phyloP scores from a whole-genome alignment of 2,888 invertebrate species.

The Xylota sylvarum region DNA sequence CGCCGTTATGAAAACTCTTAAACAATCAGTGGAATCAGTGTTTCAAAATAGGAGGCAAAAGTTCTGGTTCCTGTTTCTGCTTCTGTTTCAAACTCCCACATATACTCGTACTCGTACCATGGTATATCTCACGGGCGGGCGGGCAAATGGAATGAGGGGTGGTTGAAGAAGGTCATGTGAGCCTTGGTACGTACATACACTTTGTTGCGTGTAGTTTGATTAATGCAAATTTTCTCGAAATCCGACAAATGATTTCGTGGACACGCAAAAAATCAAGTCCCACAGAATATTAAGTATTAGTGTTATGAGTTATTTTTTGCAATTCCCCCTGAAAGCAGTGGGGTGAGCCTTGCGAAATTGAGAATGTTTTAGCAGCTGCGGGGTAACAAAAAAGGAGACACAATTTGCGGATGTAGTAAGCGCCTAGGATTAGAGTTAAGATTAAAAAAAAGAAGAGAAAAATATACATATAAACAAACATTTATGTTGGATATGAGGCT shows the following conservation, averaged over 20 bases:
- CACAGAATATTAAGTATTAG: constrained; percentile 57
- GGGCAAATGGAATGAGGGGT: too few relatives aligned
- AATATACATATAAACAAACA: constrained; percentile 11
- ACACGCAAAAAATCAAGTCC: constrained; percentile 82
- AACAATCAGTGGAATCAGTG: constrained; percentile 15
- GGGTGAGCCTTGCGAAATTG: constrained; percentile 25
- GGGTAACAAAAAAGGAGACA: constrained; percentile 14
- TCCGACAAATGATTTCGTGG: constrained; percentile 84
- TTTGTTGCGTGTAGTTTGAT: constrained; percentile 67
- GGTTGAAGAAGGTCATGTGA: constrained; percentile 39
- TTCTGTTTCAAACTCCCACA: neutral
- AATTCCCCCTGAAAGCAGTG: neutral
- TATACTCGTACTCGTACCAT: neutral
- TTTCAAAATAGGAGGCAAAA: neutral
- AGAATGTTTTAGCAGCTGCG: constrained; percentile 38
- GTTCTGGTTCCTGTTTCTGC: constrained; percentile 1
- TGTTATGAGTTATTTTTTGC: constrained; percentile 58
- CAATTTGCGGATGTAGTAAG: constrained; percentile 1
- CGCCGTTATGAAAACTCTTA: constrained; percentile 27
- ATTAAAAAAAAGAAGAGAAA: constrained; percentile 17
- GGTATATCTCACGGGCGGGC: neutral
- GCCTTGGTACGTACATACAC: constrained; percentile 18
- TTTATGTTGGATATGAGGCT: constrained; percentile 1
- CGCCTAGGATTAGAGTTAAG: constrained; percentile 8
- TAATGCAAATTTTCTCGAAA: constrained; percentile 79